Conservation (phyloP, 2,797 vertebrate genomes). For the Catamblyrhynchus diadema region DNA sequence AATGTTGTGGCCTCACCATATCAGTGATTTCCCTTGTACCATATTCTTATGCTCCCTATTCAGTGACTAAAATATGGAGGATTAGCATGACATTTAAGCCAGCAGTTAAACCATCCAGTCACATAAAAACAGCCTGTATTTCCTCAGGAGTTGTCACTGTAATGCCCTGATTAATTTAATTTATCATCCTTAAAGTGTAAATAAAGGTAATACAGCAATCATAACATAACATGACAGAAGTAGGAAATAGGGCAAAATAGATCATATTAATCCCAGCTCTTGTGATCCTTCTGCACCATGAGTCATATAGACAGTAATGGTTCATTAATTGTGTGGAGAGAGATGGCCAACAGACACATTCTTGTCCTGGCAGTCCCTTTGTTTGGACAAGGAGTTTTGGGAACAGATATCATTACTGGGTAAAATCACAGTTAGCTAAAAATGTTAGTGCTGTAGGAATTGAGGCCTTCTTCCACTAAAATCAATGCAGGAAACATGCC, state of each 20-base stretch:
- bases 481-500: background rate
- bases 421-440: background rate
- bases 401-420: background rate
- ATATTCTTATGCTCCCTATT: background rate
- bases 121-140: background rate
- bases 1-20: rapidly evolving
- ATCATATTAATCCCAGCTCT: background rate
- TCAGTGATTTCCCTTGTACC: background rate
- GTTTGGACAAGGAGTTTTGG: background rate
- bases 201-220: background rate
- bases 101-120: background rate
- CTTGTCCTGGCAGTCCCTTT: background rate
- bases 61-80: background rate
- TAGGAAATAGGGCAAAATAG: background rate
- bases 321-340: background rate
- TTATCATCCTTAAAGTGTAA: background rate
- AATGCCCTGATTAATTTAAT: background rate
- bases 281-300: background rate
- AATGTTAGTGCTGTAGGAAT: background rate
- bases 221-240: background rate
- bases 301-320: background rate
- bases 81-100: background rate
- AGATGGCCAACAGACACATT: background rate
- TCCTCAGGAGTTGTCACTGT: background rate
- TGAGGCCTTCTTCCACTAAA: background rate